phyloP scores from a whole-genome alignment of 1,140 invertebrate species.

The Drosophila sturtevanti region DNA sequence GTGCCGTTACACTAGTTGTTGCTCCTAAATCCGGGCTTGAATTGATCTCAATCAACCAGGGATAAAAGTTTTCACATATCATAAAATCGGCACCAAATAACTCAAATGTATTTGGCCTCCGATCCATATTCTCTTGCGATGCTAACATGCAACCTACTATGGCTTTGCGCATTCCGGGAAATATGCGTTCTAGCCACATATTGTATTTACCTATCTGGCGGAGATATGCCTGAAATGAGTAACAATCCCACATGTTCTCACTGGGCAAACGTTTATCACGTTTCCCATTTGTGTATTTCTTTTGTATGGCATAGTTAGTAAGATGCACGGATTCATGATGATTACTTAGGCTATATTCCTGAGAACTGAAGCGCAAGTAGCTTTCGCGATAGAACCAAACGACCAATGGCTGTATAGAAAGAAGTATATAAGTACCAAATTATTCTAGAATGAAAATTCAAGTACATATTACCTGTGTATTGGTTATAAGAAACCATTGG shows the following conservation, averaged over 20 bases:
- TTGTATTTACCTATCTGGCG: constrained; percentile 88
- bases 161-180: constrained; percentile 94
- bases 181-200: constrained; percentile 91
- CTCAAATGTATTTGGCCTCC: constrained; percentile 94
- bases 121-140: constrained; percentile 93
- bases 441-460: constrained; percentile 83
- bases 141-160: constrained; percentile 93
- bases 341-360: constrained; percentile 93
- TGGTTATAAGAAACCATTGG: constrained; percentile 91
- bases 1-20: constrained; percentile 93
- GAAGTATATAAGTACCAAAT: constrained; percentile 83
- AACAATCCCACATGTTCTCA: constrained; percentile 95
- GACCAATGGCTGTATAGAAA: constrained; percentile 88
- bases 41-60: constrained; percentile 97
- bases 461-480: constrained; percentile 85
- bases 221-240: constrained; percentile 89
- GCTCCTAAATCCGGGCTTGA: constrained; percentile 95
- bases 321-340: constrained; percentile 97
- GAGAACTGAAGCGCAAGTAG: constrained; percentile 96
- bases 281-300: constrained; percentile 92
- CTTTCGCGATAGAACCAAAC: constrained; percentile 91
- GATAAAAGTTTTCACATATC: constrained; percentile 93
- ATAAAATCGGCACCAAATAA: constrained; percentile 97
- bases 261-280: constrained; percentile 88
- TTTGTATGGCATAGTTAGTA: constrained; percentile 96